Evolutionary conservation across 2,797 vertebrate species (phyloP), one percentile per base, ranked within the genome.

Genomic region (Onychomys leucogaster): DNA sequence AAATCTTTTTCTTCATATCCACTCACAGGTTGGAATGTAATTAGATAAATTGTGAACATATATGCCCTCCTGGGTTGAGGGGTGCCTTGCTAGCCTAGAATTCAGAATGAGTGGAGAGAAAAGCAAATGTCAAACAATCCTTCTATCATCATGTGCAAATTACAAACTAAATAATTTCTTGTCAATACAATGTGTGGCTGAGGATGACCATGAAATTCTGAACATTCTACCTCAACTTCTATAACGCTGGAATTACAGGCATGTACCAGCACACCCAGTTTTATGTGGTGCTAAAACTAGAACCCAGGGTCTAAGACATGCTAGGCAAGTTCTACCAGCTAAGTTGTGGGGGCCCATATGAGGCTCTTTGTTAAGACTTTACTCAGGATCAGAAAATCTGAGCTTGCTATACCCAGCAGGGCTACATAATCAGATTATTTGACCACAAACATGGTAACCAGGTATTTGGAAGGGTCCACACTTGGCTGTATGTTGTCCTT

Each of bases 51-150:
- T 89, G 73, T 93, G 82, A 73, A 46, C 88, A 37, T 75, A 91
- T 88, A 83, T 29, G 5, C 34, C 12, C 78, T 91, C 0, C 83
- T 14, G 41, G 91, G 81, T 59, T 19, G 41, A 55, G 27, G 94
- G 81, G 61, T 21, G 21, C 29, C 5, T 95, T 25, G 81, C 89
- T 57, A 43, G 27, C n/a, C 69, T 92, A 89, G 90, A 94, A 96
- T 57, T 81, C 61, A 91, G 95, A 98, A 94, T n/a, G 95, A 96
- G 34, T 46, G 59, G 46, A 67, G 57, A 96, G 67, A 95, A 59
- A 73, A 97, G 67, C 88, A 98, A 98, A 98, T 97, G 96, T 92
- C 96, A 98, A 97, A 85, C 88, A 71, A 94, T 96, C 59, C 90
- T 80, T 49, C 94, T 92, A 96, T 95, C 97, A 96, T 27, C 97